phyloP scores from a whole-genome alignment of 2,888 invertebrate species.

The Stictocephala bisonia region DNA sequence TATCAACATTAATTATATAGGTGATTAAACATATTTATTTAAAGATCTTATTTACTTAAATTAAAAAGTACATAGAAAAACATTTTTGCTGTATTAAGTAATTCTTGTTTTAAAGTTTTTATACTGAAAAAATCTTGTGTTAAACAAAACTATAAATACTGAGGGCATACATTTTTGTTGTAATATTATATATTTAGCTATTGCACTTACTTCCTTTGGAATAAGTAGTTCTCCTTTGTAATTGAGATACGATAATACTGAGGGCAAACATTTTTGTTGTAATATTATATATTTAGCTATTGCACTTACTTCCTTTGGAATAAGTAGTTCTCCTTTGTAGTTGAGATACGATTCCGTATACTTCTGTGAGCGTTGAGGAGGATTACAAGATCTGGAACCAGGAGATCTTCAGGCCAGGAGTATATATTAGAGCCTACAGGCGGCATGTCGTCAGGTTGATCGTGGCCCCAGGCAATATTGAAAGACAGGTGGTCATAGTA shows the following conservation, averaged over 20 bases:
- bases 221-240: conserved; percentile 30
- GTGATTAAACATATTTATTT: no score
- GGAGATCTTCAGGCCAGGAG: conserved; percentile 11
- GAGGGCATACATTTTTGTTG: no score
- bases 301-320: conserved; percentile 24
- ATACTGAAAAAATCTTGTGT: no score
- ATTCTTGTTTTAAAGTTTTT: no score
- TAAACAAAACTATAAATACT: no score
- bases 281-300: no score
- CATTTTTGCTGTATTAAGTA: no score
- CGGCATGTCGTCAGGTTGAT: conserved; percentile 4
- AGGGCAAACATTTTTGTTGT: no score
- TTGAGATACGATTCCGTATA: conserved; percentile 32
- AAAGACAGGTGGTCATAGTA: conserved; percentile 32
- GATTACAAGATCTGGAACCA: conserved; percentile 1
- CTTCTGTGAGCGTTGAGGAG: conserved; percentile 24
- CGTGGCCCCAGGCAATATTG: conserved; percentile 25
- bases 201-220: conserved; percentile 20
- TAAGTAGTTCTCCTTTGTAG: conserved; percentile 30
- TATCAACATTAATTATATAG: no score
- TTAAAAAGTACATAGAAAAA: no score
- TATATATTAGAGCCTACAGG: conserved; percentile 18
- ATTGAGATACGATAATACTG: conserved; percentile 30
- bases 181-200: no score
- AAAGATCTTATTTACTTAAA: no score